Base-by-base conservation (phyloP, 2,113 vertebrate species). In the Nibea albiflora region DNA sequence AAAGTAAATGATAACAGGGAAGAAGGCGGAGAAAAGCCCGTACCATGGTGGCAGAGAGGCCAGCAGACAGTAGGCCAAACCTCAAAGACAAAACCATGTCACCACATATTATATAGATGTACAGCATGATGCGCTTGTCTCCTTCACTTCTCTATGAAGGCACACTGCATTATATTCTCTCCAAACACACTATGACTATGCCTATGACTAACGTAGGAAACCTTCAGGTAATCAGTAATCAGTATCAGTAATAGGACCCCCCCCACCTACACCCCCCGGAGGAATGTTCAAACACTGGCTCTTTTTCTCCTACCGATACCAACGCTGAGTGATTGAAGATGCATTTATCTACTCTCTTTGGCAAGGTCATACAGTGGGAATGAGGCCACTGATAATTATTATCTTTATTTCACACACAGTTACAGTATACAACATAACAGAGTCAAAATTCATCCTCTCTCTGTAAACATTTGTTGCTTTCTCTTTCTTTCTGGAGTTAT, bases 11-110 rank as follows among this genome's bases (percentile, higher is more conserved):
- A 99, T 15, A 0, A 96, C 81, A 5, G 98, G 97, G 81, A 98
- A 99, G 92, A 99, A 99, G 5, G 96, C 98, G 0, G 97, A 92
- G 75, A 97, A 99, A 50, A 99, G 93, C 3, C 98, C 98, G 5
- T 98, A 98, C 87, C 92, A 82, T 1, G 97, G 93, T 2, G 97
- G 95, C 0, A 99, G 78, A 0, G 94, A 96, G 60, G 96, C 98
- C 83, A 99, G 91, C 71, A 99, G 92, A 64, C 97, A 96, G 89
- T 97, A 99, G 2, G 97, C 97, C 16, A 99, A 92, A 70, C 98
- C 98, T 99, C 88, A 39, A 80, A 81, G 16, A 78, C 20, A 73
- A 39, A 52, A 26, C 53, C 10, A 75, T 15, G 35, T 39, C 35
- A 39, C 35, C 5, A 57, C 2, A 5, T 44, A 11, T 54, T 52